Percentiles rank a stretch among this genome's conserved stretches.
Conservation (phyloP, 2,113 vertebrate species). For the Pachycephala philippinensis region DNA sequence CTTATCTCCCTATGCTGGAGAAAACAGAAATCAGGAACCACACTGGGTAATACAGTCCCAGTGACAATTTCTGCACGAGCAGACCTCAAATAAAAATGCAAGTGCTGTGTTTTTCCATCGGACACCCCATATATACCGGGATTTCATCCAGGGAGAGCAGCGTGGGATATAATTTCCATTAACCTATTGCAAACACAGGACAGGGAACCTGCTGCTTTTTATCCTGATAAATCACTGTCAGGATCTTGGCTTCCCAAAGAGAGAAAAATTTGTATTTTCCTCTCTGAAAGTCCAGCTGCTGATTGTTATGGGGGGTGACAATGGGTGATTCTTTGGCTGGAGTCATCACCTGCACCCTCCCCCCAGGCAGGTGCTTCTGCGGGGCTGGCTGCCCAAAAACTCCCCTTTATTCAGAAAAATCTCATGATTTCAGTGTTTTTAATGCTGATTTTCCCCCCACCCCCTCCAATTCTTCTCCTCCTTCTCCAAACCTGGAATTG, state of each 20-base stretch:
- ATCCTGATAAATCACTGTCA: background rate
- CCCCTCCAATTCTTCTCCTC: background rate
- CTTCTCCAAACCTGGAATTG: slow-evolving; percentile 24
- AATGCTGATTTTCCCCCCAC: background rate
- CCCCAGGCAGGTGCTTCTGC: background rate
- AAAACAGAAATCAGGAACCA: background rate
- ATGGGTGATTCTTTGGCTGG: background rate
- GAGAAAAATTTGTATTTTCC: background rate
- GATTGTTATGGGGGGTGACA: background rate
- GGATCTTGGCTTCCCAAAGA: background rate
- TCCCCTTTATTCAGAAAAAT: background rate
- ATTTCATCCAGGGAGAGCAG: background rate
- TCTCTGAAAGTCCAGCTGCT: background rate
- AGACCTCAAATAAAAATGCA: background rate
- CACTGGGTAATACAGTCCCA: background rate
- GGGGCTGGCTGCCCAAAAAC: background rate
- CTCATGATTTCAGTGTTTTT: background rate
- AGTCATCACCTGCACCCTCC: background rate
- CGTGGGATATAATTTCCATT: background rate
- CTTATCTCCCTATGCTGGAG: background rate
- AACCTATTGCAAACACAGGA: background rate
- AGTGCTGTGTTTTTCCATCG: background rate
- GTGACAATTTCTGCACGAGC: background rate
- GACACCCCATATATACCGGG: background rate
- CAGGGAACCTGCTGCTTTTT: background rate